Conservation (phyloP, 2,797 vertebrate species). For the Sebastes iracundus region DNA sequence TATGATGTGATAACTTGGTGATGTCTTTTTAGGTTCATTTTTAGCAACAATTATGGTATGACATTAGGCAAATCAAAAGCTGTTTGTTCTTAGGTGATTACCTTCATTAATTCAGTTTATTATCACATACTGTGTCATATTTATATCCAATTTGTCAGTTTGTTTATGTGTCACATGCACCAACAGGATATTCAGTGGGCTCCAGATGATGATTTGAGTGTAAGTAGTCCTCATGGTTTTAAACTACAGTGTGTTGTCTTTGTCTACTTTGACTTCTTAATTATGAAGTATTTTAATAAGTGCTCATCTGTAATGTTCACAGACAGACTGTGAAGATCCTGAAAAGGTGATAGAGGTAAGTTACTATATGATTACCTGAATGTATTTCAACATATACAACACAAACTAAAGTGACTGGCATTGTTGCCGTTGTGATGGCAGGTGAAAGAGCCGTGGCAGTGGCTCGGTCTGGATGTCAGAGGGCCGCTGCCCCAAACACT, state of each 20-base stretch:
- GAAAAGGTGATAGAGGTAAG: constrained; percentile 65
- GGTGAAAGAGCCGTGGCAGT: constrained; percentile 80
- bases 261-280: background rate
- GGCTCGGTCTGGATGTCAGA: constrained; percentile 79
- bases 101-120: background rate
- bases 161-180: background rate
- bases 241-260: background rate
- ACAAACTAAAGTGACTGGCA: background rate
- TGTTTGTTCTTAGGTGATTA: background rate
- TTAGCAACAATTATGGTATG: background rate
- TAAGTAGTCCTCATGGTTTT: constrained; percentile 28
- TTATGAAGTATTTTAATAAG: background rate
- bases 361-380: background rate
- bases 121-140: background rate
- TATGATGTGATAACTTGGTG: background rate
- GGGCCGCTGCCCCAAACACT: constrained; percentile 72
- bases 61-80: background rate
- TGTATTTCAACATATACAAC: background rate
- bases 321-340: constrained; percentile 47
- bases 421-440: constrained; percentile 11
- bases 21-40: background rate
- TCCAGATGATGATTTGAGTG: constrained; percentile 57
- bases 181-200: constrained; percentile 74
- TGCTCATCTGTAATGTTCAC: constrained; percentile 10
- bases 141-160: background rate